Conservation (phyloP, 2,797 vertebrate genomes). For the Myotis findleyi region DNA sequence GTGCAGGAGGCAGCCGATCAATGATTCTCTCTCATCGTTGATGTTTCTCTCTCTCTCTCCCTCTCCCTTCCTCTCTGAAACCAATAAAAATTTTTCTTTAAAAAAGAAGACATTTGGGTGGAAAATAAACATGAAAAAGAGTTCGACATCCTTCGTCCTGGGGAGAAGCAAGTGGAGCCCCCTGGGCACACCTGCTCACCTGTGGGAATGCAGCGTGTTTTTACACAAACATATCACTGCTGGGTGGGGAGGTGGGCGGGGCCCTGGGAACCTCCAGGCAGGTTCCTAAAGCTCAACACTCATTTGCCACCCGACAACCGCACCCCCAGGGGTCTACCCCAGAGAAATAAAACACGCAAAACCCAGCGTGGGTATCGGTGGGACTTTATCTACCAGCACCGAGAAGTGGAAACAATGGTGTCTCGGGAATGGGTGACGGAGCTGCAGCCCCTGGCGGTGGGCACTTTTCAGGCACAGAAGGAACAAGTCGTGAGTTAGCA, state of each 20-base stretch:
- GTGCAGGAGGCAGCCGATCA: too few relatives aligned
- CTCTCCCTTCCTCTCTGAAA: too few relatives aligned
- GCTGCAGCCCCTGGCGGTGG: too few relatives aligned
- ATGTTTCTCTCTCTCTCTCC: neutral
- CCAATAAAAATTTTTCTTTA: too few relatives aligned
- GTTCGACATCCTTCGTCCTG: rapidly evolving
- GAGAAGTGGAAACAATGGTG: neutral
- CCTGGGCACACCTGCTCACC: too few relatives aligned
- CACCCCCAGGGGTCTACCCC: too few relatives aligned
- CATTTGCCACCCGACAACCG: neutral
- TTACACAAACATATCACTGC: rapidly evolving
- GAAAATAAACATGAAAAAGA: neutral
- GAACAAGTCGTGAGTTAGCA: too few relatives aligned
- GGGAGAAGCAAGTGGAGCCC: rapidly evolving
- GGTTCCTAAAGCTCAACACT: neutral
- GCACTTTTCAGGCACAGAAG: neutral
- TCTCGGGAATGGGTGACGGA: neutral
- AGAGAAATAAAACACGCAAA: neutral
- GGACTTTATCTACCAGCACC: neutral
- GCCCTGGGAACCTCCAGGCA: neutral
- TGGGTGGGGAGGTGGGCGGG: neutral
- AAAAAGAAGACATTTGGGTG: neutral
- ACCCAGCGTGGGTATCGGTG: rapidly evolving
- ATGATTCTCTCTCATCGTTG: too few relatives aligned
- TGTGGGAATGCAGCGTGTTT: rapidly evolving